These are phyloP conservation scores for Drosophila virilis DNA, from an alignment of 1,140 invertebrate species.

Conservation along the genomic window DNA sequence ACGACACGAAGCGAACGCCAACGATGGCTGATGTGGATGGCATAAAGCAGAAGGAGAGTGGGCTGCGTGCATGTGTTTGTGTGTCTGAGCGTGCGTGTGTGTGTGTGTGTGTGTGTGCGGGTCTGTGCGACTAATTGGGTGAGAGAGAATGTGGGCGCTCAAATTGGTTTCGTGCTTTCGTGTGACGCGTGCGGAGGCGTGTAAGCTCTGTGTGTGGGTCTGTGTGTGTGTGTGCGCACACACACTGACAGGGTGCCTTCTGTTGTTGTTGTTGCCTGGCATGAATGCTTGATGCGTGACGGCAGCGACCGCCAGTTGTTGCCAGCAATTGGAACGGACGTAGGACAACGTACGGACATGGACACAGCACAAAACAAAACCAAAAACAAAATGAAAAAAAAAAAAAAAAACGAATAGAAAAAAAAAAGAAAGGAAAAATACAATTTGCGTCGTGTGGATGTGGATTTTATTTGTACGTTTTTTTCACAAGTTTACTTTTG, in stretches of 20 bases:
- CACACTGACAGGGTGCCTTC: constrained; percentile 16
- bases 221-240: constrained; percentile 25
- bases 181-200: constrained; percentile 81
- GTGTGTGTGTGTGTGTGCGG: constrained; percentile 35
- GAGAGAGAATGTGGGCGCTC: constrained; percentile 81
- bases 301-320: constrained; percentile 74
- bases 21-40: constrained; percentile 44
- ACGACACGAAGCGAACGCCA: constrained; percentile 66
- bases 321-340: constrained; percentile 75
- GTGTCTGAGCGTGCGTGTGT: constrained; percentile 10
- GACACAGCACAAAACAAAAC: constrained; percentile 18
- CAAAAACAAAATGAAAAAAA: too few relatives aligned
- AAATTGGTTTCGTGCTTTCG: constrained; percentile 83
- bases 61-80: constrained; percentile 2
- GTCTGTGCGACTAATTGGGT: constrained; percentile 81
- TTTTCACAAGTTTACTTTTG: constrained; percentile 58
- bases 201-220: constrained; percentile 59
- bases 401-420: constrained; percentile 13
- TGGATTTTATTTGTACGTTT: constrained; percentile 67
- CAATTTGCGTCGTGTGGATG: constrained; percentile 68
- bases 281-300: constrained; percentile 82
- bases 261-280: constrained; percentile 53
- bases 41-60: constrained; percentile 12
- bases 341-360: constrained; percentile 32
- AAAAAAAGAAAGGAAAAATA: constrained; percentile 50